Evolutionary conservation across 53 echinoderm and acorn worm species (phyloP), one percentile per base, ranked within the genome.

Genomic region (Echinometra lucunter): DNA sequence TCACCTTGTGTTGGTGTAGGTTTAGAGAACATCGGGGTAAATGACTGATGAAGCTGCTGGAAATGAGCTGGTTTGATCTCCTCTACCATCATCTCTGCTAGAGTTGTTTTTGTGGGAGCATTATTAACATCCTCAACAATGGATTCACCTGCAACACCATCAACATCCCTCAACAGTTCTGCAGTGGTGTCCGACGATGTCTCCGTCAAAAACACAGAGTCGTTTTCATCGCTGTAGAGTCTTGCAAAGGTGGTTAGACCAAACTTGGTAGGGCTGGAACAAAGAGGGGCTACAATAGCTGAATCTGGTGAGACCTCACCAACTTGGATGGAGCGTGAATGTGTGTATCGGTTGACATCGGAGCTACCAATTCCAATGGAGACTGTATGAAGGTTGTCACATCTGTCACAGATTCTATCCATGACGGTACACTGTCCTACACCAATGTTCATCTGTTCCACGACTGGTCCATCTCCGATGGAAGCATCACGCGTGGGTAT

Each of bases 331-430:
- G 94, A 94, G 60, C 96, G 96, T 4, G 97, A 95, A 44, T 95
- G 95, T 3, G 96, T 97, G 95, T 97, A 97, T 4, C 95, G 93
- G 56, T 82, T 95, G 45, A 97, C 70, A 66, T 97, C 97, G 21
- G 94, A 74, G 60, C 91, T 96, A n/a, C 97, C 97, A 9, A 97
- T 95, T 13, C 96, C 97, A 3, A 97, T 94, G 2, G 97, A 96
- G 32, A 92, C 94, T 4, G 96, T 92, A 37, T 87, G 90, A 19
- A 96, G 74, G 55, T 93, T 97, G 87, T 97, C 97, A 45, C 97
- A 97, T 67, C 69, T 96, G 28, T 97, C 97, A 72, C 97, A 97
- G 47, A 97, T 27, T 40, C 97, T 90, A 90, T 97, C 97, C 56
- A 95, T 92, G 53, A 97, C 44, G 13, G 96, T 96, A 90, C 97